A percentile compares a stretch with the other conserved stretches of the same genome.
phyloP scores from a whole-genome alignment of 2,797 vertebrate species.

The Aeoliscus strigatus region DNA sequence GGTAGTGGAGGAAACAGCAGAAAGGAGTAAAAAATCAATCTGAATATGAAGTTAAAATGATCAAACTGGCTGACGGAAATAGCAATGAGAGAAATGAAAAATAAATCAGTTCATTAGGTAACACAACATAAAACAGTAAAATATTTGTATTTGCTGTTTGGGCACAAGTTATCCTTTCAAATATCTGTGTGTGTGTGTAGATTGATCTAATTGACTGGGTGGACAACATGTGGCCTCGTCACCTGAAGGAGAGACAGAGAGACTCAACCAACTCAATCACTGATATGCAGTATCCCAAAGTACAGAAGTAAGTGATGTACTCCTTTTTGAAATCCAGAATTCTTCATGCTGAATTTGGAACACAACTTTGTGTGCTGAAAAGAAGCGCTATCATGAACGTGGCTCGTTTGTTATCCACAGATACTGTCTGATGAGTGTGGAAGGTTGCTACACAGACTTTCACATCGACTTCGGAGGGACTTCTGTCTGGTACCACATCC shows the following conservation, averaged over 20 bases:
- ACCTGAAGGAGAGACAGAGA: conserved; percentile 93
- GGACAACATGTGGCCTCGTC: conserved; percentile 98
- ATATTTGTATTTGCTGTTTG: too few species aligned
- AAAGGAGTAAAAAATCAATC: too few species aligned
- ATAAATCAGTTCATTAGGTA: too few species aligned
- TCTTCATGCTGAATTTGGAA: too few species aligned
- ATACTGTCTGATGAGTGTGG: conserved; percentile 97
- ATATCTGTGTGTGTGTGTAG: conserved; percentile 55
- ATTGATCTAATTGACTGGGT: conserved; percentile 98
- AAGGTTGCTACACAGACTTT: conserved; percentile 97
- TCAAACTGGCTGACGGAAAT: too few species aligned
- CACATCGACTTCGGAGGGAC: conserved; percentile 97
- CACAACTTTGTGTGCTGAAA: too few species aligned
- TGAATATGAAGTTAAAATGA: too few species aligned
- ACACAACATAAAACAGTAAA: too few species aligned
- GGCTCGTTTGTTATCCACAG: conserved; percentile 56
- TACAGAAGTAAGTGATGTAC: conserved; percentile 91
- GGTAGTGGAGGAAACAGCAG: too few species aligned
- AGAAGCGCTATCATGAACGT: too few species aligned
- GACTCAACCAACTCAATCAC: conserved; percentile 94
- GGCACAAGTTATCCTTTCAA: too few species aligned
- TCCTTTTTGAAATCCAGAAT: conserved; percentile 51
- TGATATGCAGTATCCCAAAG: conserved; percentile 98
- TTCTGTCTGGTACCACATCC: conserved; percentile 98
- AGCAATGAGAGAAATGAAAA: too few species aligned